Conservation (phyloP, 2,888 invertebrate genomes). For the Thymelicus sylvestris region DNA sequence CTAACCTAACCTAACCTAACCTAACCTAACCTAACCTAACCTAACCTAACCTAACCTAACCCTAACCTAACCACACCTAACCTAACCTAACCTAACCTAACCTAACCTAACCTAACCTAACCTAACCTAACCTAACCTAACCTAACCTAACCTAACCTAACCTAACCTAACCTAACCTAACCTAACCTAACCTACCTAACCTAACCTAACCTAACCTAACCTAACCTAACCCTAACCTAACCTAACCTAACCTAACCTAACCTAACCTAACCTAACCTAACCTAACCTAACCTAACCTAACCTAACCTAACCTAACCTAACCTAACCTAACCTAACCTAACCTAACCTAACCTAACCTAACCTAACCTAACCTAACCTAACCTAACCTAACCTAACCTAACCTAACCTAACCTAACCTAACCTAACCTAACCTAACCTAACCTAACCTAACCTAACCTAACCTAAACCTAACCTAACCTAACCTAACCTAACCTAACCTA, state of each 20-base stretch:
- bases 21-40: constrained; percentile 1
- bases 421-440: constrained; percentile 34
- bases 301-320: constrained; percentile 15
- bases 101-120: constrained; percentile 1
- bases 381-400: constrained; percentile 20
- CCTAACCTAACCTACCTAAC: constrained; percentile 1
- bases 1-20: constrained; percentile 1
- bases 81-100: constrained; percentile 1
- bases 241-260: not conserved
- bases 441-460: constrained; percentile 33
- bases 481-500: no score
- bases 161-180: not conserved
- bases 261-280: constrained; percentile 1
- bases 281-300: constrained; percentile 1
- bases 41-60: constrained; percentile 1
- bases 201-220: constrained; percentile 1
- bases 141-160: not conserved
- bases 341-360: constrained; percentile 35
- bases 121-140: constrained; percentile 1
- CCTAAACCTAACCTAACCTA: not conserved
- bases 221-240: not conserved
- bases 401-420: constrained; percentile 32
- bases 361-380: constrained; percentile 22
- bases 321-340: constrained; percentile 34
- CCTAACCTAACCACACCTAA: not conserved